These are phyloP conservation scores for Sciurus vulgaris DNA, from an alignment of 2,797 vertebrate species.

Conservation along the genomic window DNA sequence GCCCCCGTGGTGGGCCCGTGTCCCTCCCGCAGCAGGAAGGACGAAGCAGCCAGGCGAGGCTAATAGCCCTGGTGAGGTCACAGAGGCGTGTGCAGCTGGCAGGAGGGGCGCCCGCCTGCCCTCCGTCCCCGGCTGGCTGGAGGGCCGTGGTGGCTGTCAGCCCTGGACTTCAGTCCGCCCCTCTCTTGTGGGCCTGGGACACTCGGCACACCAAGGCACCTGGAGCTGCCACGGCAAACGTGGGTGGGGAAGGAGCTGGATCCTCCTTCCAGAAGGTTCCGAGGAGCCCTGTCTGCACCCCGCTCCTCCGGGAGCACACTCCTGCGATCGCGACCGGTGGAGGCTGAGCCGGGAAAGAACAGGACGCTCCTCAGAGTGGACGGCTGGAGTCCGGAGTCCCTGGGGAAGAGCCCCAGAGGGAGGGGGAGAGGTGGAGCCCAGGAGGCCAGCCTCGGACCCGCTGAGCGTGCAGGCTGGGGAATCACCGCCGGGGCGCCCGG, in stretches of 20 bases:
- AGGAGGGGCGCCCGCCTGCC: not conserved
- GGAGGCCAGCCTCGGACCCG: not conserved
- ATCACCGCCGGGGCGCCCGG: not conserved
- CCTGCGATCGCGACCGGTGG: not conserved
- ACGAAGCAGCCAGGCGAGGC: not conserved
- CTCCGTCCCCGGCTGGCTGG: not conserved
- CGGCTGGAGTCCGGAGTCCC: not conserved
- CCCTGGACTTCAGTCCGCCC: not conserved
- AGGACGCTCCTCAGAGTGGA: not conserved
- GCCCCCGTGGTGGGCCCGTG: accelerated
- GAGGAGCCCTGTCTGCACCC: not conserved
- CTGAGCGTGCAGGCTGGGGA: not conserved
- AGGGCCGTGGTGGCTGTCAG: not conserved
- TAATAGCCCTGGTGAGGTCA: not conserved
- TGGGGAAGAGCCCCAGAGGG: not conserved
- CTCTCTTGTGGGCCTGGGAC: too few relatives aligned
- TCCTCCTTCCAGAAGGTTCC: conserved; percentile 26
- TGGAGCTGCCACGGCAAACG: not conserved
- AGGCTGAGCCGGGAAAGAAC: not conserved
- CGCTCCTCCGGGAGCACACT: not conserved
- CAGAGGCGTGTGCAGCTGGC: accelerated
- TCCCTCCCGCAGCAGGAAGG: not conserved
- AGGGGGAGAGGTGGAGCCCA: not conserved
- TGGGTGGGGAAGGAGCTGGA: accelerated
- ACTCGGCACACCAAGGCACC: not conserved